Conservation (phyloP, 2,113 vertebrate genomes). For the Dicerorhinus sumatrensis region DNA sequence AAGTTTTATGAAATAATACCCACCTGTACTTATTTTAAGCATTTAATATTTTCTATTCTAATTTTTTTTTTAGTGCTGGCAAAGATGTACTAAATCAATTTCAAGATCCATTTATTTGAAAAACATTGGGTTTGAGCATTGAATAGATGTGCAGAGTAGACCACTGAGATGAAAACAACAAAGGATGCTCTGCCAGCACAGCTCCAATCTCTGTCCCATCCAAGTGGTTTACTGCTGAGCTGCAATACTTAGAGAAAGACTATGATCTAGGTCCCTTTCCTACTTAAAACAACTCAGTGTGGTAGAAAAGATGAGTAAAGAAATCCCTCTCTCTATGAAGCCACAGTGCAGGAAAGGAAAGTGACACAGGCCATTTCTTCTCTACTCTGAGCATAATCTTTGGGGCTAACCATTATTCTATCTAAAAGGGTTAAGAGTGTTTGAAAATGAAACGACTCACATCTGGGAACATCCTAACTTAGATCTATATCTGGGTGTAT, state of each 20-base stretch:
- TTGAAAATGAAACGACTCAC: neutral
- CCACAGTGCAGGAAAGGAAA: neutral
- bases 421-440: neutral
- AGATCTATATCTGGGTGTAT: neutral
- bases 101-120: slow-evolving; percentile 11
- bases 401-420: neutral
- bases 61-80: neutral
- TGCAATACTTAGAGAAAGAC: neutral
- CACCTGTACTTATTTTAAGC: neutral
- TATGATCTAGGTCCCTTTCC: neutral
- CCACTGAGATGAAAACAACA: neutral
- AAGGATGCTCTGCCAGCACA: neutral
- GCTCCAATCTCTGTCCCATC: neutral
- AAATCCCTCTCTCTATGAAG: neutral
- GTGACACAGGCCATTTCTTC: neutral
- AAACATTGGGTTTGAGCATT: neutral
- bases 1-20: neutral
- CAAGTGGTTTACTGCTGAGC: neutral
- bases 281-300: neutral
- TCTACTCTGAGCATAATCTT: neutral
- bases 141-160: rapidly evolving
- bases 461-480: neutral
- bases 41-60: neutral
- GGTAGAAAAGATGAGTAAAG: neutral
- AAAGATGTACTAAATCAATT: neutral